A percentile compares a stretch with the other conserved stretches of the same genome.
Conservation (phyloP, 2,888 invertebrate genomes). For the Macropis europaea region DNA sequence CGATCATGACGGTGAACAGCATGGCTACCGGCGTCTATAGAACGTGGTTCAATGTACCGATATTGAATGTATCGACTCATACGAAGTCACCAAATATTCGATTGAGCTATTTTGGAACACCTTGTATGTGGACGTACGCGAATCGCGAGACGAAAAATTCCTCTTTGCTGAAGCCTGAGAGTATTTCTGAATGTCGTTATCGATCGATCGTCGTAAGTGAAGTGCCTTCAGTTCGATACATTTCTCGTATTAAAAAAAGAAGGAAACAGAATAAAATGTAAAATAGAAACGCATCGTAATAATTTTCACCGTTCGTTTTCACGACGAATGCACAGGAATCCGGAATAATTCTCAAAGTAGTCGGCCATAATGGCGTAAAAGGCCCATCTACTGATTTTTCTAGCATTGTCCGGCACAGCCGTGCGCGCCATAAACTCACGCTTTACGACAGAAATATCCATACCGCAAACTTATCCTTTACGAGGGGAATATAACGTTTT, state of each 20-base stretch:
- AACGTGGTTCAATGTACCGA: too few relatives aligned
- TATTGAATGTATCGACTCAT: too few relatives aligned
- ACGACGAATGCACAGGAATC: background rate
- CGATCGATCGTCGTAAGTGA: background rate
- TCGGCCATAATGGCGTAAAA: background rate
- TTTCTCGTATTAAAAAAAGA: background rate
- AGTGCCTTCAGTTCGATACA: background rate
- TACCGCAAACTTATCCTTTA: conserved; percentile 18
- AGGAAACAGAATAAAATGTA: background rate
- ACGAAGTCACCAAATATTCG: too few relatives aligned
- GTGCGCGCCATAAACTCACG: background rate
- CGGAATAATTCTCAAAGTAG: background rate
- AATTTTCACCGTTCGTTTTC: background rate
- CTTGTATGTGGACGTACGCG: too few relatives aligned
- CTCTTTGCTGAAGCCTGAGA: background rate
- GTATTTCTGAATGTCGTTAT: conserved; percentile 3
- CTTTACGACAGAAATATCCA: conserved; percentile 10
- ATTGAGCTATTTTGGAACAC: too few relatives aligned
- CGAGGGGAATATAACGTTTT: conserved; percentile 17
- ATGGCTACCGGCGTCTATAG: too few relatives aligned
- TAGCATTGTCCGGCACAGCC: background rate
- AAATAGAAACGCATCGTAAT: background rate
- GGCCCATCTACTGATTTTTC: background rate
- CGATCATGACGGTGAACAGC: too few relatives aligned
- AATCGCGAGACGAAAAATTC: background rate